phyloP scores from a whole-genome alignment of 2,113 vertebrate species.

The Aegithalos caudatus region DNA sequence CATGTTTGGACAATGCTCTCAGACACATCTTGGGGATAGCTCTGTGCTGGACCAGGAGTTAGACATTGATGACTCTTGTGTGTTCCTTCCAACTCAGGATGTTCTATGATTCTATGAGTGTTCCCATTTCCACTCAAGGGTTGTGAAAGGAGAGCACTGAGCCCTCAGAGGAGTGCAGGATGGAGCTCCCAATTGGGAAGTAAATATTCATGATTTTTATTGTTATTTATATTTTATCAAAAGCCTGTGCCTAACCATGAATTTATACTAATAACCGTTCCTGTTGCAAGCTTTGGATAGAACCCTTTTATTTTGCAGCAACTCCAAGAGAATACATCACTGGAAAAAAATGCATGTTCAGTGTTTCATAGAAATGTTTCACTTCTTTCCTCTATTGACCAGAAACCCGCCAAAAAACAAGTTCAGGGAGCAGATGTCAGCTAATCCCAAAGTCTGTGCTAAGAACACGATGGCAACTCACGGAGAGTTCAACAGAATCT shows the following conservation, averaged over 20 bases:
- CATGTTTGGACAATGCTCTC: not conserved
- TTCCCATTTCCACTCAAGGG: not conserved
- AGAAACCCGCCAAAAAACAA: not conserved
- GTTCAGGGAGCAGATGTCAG: conserved; percentile 27
- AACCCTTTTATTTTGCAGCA: not conserved
- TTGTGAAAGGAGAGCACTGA: not conserved
- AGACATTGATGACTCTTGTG: not conserved
- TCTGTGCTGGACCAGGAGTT: not conserved
- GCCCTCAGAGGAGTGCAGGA: not conserved
- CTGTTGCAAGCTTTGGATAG: not conserved
- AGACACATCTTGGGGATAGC: not conserved
- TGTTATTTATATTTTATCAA: not conserved
- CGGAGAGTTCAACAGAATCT: not conserved
- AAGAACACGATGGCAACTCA: conserved; percentile 1
- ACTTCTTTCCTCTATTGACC: not conserved
- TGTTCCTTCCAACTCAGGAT: not conserved
- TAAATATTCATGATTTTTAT: not conserved
- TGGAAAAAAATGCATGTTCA: not conserved
- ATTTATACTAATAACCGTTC: not conserved
- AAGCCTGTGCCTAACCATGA: not conserved
- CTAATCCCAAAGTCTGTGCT: conserved; percentile 38
- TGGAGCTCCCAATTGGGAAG: not conserved
- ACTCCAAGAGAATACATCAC: not conserved
- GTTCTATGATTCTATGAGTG: not conserved
- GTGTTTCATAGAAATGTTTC: not conserved